Conservation (phyloP, 2,113 vertebrate genomes). For the Tragelaphus strepsiceros region DNA sequence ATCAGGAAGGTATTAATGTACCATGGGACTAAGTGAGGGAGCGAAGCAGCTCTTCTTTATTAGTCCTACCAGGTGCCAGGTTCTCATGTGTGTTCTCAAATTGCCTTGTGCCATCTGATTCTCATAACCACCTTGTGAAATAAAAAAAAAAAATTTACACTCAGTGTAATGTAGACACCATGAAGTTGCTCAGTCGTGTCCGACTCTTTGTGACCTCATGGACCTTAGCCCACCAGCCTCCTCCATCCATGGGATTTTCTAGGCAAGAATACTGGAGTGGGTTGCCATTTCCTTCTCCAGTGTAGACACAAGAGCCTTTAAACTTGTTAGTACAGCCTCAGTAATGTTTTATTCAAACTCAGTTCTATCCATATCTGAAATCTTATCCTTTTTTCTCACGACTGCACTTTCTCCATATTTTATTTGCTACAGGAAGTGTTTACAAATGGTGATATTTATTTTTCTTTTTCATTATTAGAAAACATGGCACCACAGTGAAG, state of each 20-base stretch:
- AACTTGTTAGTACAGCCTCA: not conserved
- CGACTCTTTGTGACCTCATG: too few relatives aligned
- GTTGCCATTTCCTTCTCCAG: too few relatives aligned
- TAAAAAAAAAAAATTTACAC: not conserved
- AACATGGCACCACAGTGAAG: conserved; percentile 30
- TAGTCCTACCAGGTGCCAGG: not conserved
- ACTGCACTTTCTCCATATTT: not conserved
- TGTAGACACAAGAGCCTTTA: not conserved
- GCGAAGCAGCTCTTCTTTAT: not conserved
- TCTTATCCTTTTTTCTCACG: not conserved
- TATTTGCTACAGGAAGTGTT: conserved; percentile 36
- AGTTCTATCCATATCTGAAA: not conserved
- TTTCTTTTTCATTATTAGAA: conserved; percentile 55
- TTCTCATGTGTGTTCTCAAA: not conserved
- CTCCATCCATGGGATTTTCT: too few relatives aligned
- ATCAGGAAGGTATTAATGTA: not conserved
- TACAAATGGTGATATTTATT: conserved; percentile 44
- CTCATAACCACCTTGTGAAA: not conserved
- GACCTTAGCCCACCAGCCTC: too few relatives aligned
- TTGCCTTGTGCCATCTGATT: not conserved
- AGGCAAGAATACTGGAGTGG: too few relatives aligned
- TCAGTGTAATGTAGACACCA: not conserved
- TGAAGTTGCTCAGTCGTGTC: too few relatives aligned
- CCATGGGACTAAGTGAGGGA: not conserved
- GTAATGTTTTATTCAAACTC: not conserved